Conservation (phyloP, 2,888 invertebrate species). For the Drosophila sordidula region DNA sequence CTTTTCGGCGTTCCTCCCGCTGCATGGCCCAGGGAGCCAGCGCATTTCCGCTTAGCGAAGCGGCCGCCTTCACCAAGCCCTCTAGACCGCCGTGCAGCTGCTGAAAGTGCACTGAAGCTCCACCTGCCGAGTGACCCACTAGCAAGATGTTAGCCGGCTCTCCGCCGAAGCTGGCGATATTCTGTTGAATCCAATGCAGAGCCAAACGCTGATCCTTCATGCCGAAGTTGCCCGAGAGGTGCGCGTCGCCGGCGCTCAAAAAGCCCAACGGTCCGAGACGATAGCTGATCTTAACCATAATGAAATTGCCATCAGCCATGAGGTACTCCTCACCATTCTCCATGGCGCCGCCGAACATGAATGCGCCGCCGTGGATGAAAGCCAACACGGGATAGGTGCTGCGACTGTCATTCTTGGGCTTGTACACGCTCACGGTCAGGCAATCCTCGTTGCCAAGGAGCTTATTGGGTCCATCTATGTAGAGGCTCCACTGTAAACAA, state of each 20-base stretch:
- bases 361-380: slow-evolving; percentile 89
- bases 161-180: slow-evolving; percentile 84
- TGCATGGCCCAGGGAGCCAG: slow-evolving; percentile 88
- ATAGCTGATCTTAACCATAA: slow-evolving; percentile 90
- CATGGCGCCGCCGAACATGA: slow-evolving; percentile 87
- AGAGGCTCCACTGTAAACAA: slow-evolving; percentile 88
- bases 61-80: slow-evolving; percentile 51
- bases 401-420: slow-evolving; percentile 83
- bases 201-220: slow-evolving; percentile 59
- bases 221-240: slow-evolving; percentile 85
- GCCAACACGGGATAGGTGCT: slow-evolving; percentile 87
- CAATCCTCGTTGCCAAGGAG: slow-evolving; percentile 88
- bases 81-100: slow-evolving; percentile 83
- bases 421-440: slow-evolving; percentile 88
- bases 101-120: slow-evolving; percentile 90
- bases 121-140: slow-evolving; percentile 90
- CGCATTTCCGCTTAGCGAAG: slow-evolving; percentile 89
- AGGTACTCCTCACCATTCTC: slow-evolving; percentile 87
- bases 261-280: slow-evolving; percentile 91
- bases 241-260: slow-evolving; percentile 89
- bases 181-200: slow-evolving; percentile 50
- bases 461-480: slow-evolving; percentile 61
- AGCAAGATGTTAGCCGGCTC: slow-evolving; percentile 88
- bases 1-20: slow-evolving; percentile 86
- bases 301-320: slow-evolving; percentile 87